Evolutionary conservation across 1,140 invertebrate genomes (phyloP).

Genomic region (Lasaia peninsularis): DNA sequence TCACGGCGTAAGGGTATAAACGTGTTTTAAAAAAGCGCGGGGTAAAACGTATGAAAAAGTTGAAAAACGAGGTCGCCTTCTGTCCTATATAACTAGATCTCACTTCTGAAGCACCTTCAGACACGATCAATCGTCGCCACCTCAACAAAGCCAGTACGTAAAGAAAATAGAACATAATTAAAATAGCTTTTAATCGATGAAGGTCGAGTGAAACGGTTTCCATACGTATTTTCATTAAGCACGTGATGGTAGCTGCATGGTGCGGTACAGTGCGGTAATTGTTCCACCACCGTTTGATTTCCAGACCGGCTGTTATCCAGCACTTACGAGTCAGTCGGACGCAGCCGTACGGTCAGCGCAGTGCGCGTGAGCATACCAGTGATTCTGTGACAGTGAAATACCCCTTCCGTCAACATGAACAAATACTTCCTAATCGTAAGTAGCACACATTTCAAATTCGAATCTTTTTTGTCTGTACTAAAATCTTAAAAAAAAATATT

Average conservation of each 20-base stretch:
- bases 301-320: constrained; percentile 47
- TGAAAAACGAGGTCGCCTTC: constrained; percentile 51
- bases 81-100: constrained; percentile 69
- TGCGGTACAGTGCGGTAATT: constrained; percentile 41
- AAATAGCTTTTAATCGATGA: constrained; percentile 42
- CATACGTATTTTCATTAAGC: constrained; percentile 35
- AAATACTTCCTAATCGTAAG: constrained; percentile 45
- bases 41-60: constrained; percentile 20
- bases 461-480: neutral
- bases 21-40: constrained; percentile 1
- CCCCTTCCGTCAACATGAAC: constrained; percentile 33
- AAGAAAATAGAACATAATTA: constrained; percentile 34
- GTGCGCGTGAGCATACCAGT: constrained; percentile 31
- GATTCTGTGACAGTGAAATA: constrained; percentile 35
- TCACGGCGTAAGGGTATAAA: neutral
- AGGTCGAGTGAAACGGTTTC: constrained; percentile 46
- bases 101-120: constrained; percentile 48
- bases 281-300: constrained; percentile 59
- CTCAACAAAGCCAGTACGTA: constrained; percentile 53
- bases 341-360: constrained; percentile 33
- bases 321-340: constrained; percentile 41
- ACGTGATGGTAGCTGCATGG: constrained; percentile 38
- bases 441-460: constrained; percentile 8
- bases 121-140: constrained; percentile 49
- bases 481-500: no score